Base-by-base conservation (phyloP, 2,113 vertebrate genomes). In the Haemorhous mexicanus region DNA sequence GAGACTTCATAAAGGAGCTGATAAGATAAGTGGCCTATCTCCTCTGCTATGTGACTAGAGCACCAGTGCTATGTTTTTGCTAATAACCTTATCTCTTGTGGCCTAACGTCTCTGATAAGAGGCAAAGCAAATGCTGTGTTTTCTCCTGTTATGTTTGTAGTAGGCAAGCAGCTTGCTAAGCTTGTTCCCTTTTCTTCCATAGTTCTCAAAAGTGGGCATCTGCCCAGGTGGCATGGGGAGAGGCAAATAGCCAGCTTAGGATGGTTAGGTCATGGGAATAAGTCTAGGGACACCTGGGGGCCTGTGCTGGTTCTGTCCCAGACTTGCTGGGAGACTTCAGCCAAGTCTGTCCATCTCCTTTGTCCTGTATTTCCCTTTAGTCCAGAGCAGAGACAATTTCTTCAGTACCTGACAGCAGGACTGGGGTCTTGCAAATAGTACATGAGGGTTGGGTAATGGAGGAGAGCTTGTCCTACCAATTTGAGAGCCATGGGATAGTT, bases 91-190 rank as follows among this genome's bases (percentile, higher is more conserved):
- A 95, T 95, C 96, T 91, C 77, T 69, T 58, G 68, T 66, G 94
- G 91, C 83, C 62, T 93, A 97, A 96, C 88, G 85, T 94, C 89
- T 90, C 93, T 72, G 93, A 95, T 96, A 96, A 91, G 87, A 81
- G 67, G 68, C 41, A 89, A 88, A 94, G 73, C 44, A 50, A 91
- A 75, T 1, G 37, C 43, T 10, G 3, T 63, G 44, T 74, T 96
- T 96, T 84, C 76, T 72, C 67, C 66, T 74, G 58, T 75, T 84
- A 20, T 9, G 32, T 94, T 90, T 93, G 76, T 56, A 61, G 64
- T 53, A 81, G 77, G 64, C n/a, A 59, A 73, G 56, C 64, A 81
- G 56, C 64, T 95, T 92, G 79, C 75, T 84, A 15, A 44, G 52
- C 39, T 72, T 88, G 35, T 77, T 52, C 72, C 52, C 47, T 90